Evolutionary conservation across 2,888 invertebrate genomes (phyloP).

Genomic region (Balanococcus diminutus): DNA sequence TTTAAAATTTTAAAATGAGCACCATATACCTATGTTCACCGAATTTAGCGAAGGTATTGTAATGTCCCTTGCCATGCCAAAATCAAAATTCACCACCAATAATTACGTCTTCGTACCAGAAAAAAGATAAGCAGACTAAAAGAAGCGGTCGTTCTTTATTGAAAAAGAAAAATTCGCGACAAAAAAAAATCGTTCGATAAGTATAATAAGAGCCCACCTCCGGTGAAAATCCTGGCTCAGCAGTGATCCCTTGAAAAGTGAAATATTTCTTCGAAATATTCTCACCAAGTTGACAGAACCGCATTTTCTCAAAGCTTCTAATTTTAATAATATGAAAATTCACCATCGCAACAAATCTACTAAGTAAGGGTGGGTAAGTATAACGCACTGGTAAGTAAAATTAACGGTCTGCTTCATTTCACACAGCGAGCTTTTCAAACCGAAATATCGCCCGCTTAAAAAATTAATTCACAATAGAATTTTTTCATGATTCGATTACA

Average conservation of each 20-base stretch:
- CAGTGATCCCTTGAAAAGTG: neutral
- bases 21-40: too few species aligned
- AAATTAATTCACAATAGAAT: neutral
- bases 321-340: slow-evolving; percentile 18
- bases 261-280: neutral
- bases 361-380: too few species aligned
- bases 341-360: neutral
- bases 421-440: neutral
- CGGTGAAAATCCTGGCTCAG: neutral
- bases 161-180: neutral
- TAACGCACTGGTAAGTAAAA: too few species aligned
- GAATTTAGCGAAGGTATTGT: too few species aligned
- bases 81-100: neutral
- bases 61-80: too few species aligned
- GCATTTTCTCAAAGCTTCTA: neutral
- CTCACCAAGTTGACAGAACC: neutral
- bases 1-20: too few species aligned
- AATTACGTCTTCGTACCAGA: too few species aligned
- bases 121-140: neutral
- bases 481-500: neutral
- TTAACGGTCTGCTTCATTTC: neutral
- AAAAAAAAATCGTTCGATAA: neutral
- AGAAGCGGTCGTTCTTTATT: neutral
- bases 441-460: neutral
- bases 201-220: neutral